Evolutionary conservation across 2,888 invertebrate genomes (phyloP), one percentile per base, ranked within the genome.

Genomic region (Anarsia innoxiella): DNA sequence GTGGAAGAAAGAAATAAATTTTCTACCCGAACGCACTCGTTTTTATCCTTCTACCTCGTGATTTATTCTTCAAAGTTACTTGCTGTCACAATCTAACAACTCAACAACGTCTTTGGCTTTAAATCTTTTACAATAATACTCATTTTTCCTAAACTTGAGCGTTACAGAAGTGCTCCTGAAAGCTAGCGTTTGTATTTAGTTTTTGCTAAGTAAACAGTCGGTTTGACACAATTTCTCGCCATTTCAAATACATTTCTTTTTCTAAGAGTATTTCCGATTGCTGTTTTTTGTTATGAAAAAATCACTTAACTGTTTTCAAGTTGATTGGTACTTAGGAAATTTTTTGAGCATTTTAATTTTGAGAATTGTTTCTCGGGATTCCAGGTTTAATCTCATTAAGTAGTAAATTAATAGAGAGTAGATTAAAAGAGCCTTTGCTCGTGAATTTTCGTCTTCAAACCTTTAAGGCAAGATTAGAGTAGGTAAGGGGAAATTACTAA

Each of bases 1-100:
- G 67, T 70, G 59, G 58, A 60, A 63, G 63, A 75, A 66, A 68
- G 69, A 76, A 74, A 78, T 74, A 76, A 74, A 76, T 79, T 76
- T 76, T 75, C 72, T 63, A 68, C 55, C 50, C 60, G 62, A 76
- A 70, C 57, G 70, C 59, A 67, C 68, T 77, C 69, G 67, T 74
- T 79, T 76, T 76, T 75, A 72, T 70, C 65, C 66, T 64, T 56
- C 53, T 49, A 56, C 49, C 56, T 61, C 52, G 62, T 72, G 76
- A 77, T 79, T 78, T 76, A 75, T 69, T 52, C 51, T 40, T 44
- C 48, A 62, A 67, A 56, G 42, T 52, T 53, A 48, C 56, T 59
- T 65, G 48, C 58, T 42, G 44, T 39, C 53, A 42, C 46, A 37
- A 40, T 50, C 56, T n/a, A 49, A 39, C 38, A 39, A 33, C 33